These are phyloP conservation scores for Tridacna crocea DNA, from an alignment of 2,888 invertebrate genomes.

Conservation along the genomic window DNA sequence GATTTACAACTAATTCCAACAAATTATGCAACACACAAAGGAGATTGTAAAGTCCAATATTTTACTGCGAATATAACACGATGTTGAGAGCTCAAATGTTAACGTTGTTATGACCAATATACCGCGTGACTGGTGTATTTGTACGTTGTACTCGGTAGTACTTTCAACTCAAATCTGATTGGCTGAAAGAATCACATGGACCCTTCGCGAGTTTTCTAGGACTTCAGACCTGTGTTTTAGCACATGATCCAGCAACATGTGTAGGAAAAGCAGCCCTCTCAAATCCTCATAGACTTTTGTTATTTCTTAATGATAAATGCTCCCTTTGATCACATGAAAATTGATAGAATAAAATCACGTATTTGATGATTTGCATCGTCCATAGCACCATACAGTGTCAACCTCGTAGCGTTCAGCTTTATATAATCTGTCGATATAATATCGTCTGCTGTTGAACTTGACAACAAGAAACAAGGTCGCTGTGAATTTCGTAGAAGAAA, in stretches of 20 bases:
- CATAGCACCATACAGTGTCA: too few relatives aligned
- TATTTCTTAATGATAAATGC: too few relatives aligned
- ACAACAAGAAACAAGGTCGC: slow-evolving; percentile 21
- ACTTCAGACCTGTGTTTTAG: not conserved
- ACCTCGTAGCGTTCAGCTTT: too few relatives aligned
- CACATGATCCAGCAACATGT: too few relatives aligned
- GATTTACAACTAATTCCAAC: not conserved
- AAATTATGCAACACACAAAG: not conserved
- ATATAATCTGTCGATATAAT: slow-evolving; percentile 9
- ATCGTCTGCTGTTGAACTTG: slow-evolving; percentile 23
- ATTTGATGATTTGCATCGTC: too few relatives aligned
- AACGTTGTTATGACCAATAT: slow-evolving; percentile 30
- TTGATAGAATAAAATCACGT: too few relatives aligned
- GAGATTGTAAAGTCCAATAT: not conserved
- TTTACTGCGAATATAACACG: not conserved
- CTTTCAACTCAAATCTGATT: slow-evolving; percentile 41
- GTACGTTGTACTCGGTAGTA: slow-evolving; percentile 38
- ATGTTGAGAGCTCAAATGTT: not conserved
- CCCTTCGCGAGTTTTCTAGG: not conserved
- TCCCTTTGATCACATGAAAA: too few relatives aligned
- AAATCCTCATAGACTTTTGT: too few relatives aligned
- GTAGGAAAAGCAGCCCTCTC: too few relatives aligned
- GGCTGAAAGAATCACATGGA: slow-evolving; percentile 27
- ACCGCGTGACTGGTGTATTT: slow-evolving; percentile 35
- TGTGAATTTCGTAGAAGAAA: slow-evolving; percentile 8